These are phyloP conservation scores for Tridacna gigas DNA, from an alignment of 2,888 invertebrate genomes.

Conservation along the genomic window DNA sequence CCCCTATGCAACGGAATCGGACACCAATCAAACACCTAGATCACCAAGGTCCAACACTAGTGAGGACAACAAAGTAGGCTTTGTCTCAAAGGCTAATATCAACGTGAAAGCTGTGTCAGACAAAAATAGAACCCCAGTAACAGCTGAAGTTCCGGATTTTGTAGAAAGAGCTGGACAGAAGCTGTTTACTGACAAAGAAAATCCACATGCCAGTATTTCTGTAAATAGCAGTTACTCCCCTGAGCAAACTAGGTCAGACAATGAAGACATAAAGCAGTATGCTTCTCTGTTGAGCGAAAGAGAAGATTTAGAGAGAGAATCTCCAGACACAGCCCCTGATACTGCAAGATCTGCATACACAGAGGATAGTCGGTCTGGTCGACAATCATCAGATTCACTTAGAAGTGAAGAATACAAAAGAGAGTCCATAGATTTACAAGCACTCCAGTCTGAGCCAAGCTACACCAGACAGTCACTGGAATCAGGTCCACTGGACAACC, in stretches of 20 bases:
- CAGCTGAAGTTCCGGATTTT: neutral
- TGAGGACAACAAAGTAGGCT: conserved; percentile 53
- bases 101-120: conserved; percentile 33
- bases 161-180: neutral
- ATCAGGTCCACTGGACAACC: conserved; percentile 19
- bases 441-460: conserved; percentile 13
- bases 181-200: neutral
- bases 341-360: conserved; percentile 43
- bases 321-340: conserved; percentile 39
- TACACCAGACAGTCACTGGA: conserved; percentile 34
- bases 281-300: conserved; percentile 15
- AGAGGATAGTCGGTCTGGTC: conserved; percentile 45
- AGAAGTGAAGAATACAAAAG: conserved; percentile 47
- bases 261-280: conserved; percentile 21
- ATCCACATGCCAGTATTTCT: neutral
- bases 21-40: conserved; percentile 76
- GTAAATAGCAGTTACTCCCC: conserved; percentile 5
- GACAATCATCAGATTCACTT: conserved; percentile 51
- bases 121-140: neutral
- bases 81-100: conserved; percentile 52
- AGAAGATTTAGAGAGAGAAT: conserved; percentile 22
- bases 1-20: conserved; percentile 79
- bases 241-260: conserved; percentile 13
- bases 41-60: conserved; percentile 56
- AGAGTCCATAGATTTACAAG: conserved; percentile 45